A percentile compares a stretch with the other conserved stretches of the same genome.
Evolutionary conservation across 2,113 vertebrate genomes (phyloP).

Genomic region (Melanostigma gelatinosum): DNA sequence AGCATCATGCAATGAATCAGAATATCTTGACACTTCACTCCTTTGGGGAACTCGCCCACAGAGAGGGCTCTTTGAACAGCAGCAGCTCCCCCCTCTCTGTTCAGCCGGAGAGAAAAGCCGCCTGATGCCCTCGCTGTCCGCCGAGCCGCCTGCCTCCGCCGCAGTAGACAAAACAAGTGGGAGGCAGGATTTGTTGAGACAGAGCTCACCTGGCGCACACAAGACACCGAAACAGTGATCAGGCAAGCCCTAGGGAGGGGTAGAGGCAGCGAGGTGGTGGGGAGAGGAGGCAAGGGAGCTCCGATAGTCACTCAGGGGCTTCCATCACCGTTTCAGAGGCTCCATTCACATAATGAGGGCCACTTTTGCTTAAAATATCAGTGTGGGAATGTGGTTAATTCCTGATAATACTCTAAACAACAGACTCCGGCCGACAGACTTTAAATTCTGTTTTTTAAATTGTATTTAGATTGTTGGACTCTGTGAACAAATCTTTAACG

Average conservation of each 20-base stretch:
- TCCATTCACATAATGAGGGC: not conserved
- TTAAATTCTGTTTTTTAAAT: too few relatives aligned
- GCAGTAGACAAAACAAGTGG: constrained; percentile 81
- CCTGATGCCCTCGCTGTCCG: constrained; percentile 52
- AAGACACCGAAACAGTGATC: constrained; percentile 75
- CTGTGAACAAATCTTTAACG: not conserved
- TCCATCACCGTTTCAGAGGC: not conserved
- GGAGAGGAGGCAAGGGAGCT: not conserved
- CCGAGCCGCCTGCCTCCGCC: constrained; percentile 60
- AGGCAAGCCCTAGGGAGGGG: constrained; percentile 67
- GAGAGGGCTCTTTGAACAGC: constrained; percentile 38
- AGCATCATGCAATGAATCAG: constrained; percentile 6
- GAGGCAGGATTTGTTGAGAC: constrained; percentile 79
- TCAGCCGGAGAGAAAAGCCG: constrained; percentile 56
- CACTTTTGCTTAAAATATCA: not conserved
- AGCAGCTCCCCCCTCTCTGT: constrained; percentile 1
- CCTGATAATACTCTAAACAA: too few relatives aligned
- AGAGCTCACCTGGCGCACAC: constrained; percentile 80
- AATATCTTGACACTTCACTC: constrained; percentile 29
- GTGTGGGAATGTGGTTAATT: not conserved
- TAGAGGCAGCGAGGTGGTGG: constrained; percentile 19
- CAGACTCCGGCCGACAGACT: too few relatives aligned
- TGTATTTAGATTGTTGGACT: not conserved
- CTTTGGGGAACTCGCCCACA: constrained; percentile 44
- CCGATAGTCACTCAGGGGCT: not conserved